Evolutionary conservation across 2,797 vertebrate genomes (phyloP).

Genomic region (Pangasius larnaudii): DNA sequence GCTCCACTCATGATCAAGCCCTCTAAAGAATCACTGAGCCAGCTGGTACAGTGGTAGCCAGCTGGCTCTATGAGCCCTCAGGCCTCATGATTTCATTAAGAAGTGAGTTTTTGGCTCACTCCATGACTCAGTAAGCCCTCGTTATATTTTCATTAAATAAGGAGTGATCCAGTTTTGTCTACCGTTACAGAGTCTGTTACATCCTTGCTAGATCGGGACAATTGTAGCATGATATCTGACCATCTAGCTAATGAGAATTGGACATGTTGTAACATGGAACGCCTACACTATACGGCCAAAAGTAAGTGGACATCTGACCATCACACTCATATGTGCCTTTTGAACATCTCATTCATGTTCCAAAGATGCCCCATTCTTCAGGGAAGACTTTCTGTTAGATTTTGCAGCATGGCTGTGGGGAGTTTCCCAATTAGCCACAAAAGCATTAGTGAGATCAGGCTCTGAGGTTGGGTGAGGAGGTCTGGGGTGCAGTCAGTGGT

Average conservation of each 20-base stretch:
- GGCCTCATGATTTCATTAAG: neutral
- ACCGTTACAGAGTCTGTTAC: neutral
- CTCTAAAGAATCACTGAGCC: conserved; percentile 1
- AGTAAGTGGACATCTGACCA: neutral
- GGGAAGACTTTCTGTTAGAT: neutral
- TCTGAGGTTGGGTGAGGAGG: neutral
- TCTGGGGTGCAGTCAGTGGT: neutral
- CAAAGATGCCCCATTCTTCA: neutral
- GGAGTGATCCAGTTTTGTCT: neutral
- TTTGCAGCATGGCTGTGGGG: neutral
- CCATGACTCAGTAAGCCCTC: neutral
- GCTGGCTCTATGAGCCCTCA: neutral
- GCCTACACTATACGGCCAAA: no score
- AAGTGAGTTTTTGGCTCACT: neutral
- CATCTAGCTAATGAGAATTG: neutral
- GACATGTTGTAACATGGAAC: neutral
- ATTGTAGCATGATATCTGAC: neutral
- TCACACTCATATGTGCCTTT: neutral
- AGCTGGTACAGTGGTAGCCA: conserved; percentile 6
- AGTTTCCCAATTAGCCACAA: neutral
- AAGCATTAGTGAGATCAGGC: neutral
- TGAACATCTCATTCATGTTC: neutral
- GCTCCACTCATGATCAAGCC: neutral
- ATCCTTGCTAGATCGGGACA: neutral
- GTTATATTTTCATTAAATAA: conserved; percentile 10